Base-by-base conservation (phyloP, 2,113 vertebrate species). In the Narcine bancroftii region DNA sequence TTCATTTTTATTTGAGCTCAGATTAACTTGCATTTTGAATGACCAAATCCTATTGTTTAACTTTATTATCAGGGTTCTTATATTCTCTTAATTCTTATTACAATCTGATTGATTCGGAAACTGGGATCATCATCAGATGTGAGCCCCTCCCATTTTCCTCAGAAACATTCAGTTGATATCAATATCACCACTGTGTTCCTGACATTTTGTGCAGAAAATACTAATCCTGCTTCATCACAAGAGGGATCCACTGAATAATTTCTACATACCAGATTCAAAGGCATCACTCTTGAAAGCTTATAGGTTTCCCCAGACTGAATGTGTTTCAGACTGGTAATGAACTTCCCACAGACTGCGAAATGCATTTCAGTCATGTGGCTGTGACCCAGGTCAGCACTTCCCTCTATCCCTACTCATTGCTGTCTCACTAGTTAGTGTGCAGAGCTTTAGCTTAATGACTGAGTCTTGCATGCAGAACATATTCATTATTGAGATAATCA, bases 401-500 rank as follows among this genome's bases (percentile, higher is more conserved):
- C 39, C 42, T 47, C 7, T 71, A 42, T 69, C 65, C 3, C 42
- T 33, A 91, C 3, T 24, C 89, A 33, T 69, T 42, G 1, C 42
- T 69, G 65, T 71, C 42, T 42, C 45, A 65, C 63, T 24, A 69
- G 36, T 47, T 69, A 13, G 19, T 47, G 65, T 69, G 89, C 42
- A 42, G 39, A 69, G 63, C 39, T 69, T 69, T 71, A 89, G 56
- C 63, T 89, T 89, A 89, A 89, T 89, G 85, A 89, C 39, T 89
- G 85, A 42, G 56, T 66, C 24, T 60, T 65, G 85, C 56, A 65
- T 65, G 56, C 85, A 89, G 60, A 89, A 89, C 85, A 89, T 89
- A 66, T 65, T 89, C 85, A 89, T 89, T 89, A 89, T 66, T 66
- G 85, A 89, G 56, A 66, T 63, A 89, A 89, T 89, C 85, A 89